These are phyloP conservation scores for Ophiodon elongatus DNA, from an alignment of 2,113 vertebrate species.

Conservation along the genomic window DNA sequence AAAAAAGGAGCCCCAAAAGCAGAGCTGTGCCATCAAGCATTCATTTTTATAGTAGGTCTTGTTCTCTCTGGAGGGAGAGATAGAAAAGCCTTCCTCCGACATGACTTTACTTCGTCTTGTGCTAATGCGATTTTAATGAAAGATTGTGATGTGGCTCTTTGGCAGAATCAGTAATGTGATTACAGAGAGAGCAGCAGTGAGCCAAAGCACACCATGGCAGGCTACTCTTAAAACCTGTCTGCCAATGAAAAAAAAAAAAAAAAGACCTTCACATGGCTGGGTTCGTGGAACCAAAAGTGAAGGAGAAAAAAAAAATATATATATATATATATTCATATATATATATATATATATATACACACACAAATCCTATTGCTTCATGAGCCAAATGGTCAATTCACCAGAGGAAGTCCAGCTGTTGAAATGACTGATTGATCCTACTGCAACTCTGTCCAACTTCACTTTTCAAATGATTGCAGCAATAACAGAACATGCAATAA, in stretches of 20 bases:
- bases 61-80: slow-evolving; percentile 43
- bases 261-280: slow-evolving; percentile 15
- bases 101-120: slow-evolving; percentile 69
- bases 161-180: slow-evolving; percentile 73
- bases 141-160: slow-evolving; percentile 76
- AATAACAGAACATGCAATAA: background rate
- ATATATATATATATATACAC: no score
- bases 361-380: background rate
- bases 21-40: background rate
- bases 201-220: slow-evolving; percentile 69
- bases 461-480: slow-evolving; percentile 8
- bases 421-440: slow-evolving; percentile 11
- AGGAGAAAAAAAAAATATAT: background rate
- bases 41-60: slow-evolving; percentile 39
- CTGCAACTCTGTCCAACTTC: background rate
- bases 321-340: no score
- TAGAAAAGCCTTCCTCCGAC: slow-evolving; percentile 63
- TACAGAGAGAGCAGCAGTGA: slow-evolving; percentile 48
- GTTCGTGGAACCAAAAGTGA: slow-evolving; percentile 25
- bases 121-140: slow-evolving; percentile 83
- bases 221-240: slow-evolving; percentile 48
- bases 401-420: slow-evolving; percentile 53
- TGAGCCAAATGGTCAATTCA: slow-evolving; percentile 8
- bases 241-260: slow-evolving; percentile 34
- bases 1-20: slow-evolving; percentile 36